Conservation (phyloP, 2,888 invertebrate species). For the Limnephilus marmoratus region DNA sequence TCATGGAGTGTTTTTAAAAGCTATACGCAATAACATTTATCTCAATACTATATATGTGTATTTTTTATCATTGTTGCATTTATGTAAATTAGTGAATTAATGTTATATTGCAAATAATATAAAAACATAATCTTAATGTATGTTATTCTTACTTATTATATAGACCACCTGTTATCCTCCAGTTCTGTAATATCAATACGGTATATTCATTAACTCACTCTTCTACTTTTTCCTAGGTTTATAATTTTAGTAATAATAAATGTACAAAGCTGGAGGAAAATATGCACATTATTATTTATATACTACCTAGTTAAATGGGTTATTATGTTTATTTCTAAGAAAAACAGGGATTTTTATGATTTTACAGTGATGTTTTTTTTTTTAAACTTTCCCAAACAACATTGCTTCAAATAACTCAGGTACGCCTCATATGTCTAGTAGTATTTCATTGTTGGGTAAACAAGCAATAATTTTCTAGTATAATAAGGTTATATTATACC, state of each 20-base stretch:
- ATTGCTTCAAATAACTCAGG: no score
- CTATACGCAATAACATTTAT: conserved; percentile 56
- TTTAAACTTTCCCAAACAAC: no score
- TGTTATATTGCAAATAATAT: conserved; percentile 57
- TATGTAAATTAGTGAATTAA: conserved; percentile 64
- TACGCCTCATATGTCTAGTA: no score
- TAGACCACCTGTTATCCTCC: no score
- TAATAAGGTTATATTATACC: no score
- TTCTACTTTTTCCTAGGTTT: neutral
- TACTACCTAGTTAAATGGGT: neutral
- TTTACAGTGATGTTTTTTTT: no score
- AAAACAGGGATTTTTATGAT: neutral
- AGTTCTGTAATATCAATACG: neutral
- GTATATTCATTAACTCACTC: neutral
- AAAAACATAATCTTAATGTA: conserved; percentile 35
- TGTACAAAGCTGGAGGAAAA: neutral
- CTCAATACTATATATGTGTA: conserved; percentile 19
- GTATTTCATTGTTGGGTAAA: no score
- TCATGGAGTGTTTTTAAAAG: conserved; percentile 35
- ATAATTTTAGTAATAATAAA: neutral
- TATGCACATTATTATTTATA: neutral
- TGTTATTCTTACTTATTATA: neutral
- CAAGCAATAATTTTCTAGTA: no score
- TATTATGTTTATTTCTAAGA: neutral
- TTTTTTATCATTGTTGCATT: conserved; percentile 62